A percentile compares a stretch with the other conserved stretches of the same genome.
Evolutionary conservation across 2,888 invertebrate genomes (phyloP).

Genomic region (Perizoma affinitatum): DNA sequence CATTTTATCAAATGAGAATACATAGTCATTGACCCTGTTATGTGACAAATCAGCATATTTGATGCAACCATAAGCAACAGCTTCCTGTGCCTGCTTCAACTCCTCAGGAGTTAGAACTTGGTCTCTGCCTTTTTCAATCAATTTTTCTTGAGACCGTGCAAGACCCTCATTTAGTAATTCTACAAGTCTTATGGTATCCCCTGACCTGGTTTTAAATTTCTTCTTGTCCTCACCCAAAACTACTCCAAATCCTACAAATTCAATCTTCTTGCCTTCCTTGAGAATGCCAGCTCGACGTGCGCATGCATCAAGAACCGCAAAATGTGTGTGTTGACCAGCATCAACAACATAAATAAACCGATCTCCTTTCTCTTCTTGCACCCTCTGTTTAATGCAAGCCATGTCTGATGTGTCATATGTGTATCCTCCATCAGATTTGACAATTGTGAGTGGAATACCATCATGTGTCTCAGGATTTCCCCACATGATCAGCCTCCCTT

Average conservation of each 20-base stretch:
- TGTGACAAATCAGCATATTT: slow-evolving; percentile 99
- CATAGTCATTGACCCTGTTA: slow-evolving; percentile 96
- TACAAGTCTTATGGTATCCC: slow-evolving; percentile 94
- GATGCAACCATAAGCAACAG: slow-evolving; percentile 98
- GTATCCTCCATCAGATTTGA: slow-evolving; percentile 98
- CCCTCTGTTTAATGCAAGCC: slow-evolving; percentile 93
- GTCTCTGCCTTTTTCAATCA: slow-evolving; percentile 94
- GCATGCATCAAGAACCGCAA: slow-evolving; percentile 90
- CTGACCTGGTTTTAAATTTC: slow-evolving; percentile 99
- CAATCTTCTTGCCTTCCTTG: slow-evolving; percentile 86
- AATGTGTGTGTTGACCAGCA: slow-evolving; percentile 92
- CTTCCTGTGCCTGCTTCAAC: slow-evolving; percentile 92
- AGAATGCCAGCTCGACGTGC: slow-evolving; percentile 91
- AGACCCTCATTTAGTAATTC: slow-evolving; percentile 97
- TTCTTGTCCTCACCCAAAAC: slow-evolving; percentile 99
- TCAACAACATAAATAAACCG: slow-evolving; percentile 98
- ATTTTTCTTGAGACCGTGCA: slow-evolving; percentile 90
- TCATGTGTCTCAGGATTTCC: slow-evolving; percentile 83
- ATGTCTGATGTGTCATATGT: slow-evolving; percentile 99
- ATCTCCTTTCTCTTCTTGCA: slow-evolving; percentile 93
- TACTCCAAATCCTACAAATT: slow-evolving; percentile 98
- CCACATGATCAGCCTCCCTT: slow-evolving; percentile 94
- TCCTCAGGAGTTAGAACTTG: slow-evolving; percentile 92
- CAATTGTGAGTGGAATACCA: slow-evolving; percentile 94
- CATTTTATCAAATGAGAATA: slow-evolving; percentile 99